phyloP scores from a whole-genome alignment of 2,797 vertebrate species.

The Pipistrellus pygmaeus region DNA sequence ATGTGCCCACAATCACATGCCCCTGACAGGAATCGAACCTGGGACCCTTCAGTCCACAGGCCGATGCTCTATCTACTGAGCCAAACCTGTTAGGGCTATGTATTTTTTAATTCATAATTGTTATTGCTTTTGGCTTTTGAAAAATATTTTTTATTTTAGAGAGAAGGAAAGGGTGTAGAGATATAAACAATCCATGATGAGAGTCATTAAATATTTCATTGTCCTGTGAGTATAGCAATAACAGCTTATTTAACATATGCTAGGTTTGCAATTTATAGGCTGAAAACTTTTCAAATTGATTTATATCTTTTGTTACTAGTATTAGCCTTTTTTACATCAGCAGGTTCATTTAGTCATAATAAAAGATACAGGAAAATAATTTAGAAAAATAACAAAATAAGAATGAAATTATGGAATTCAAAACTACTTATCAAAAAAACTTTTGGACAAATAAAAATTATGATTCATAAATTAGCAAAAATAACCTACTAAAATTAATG shows the following conservation, averaged over 20 bases:
- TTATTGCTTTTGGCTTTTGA: not conserved
- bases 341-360: slow-evolving; percentile 3
- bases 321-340: slow-evolving; percentile 1
- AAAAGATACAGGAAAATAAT: slow-evolving; percentile 44
- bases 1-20: no score
- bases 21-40: no score
- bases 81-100: no score
- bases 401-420: slow-evolving; percentile 22
- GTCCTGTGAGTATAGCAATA: not conserved
- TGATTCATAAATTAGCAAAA: not conserved
- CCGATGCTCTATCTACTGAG: no score
- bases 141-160: no score
- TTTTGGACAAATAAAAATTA: slow-evolving; percentile 40
- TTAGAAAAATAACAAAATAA: slow-evolving; percentile 1
- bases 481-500: not conserved
- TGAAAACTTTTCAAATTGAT: slow-evolving; percentile 29
- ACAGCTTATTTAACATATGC: not conserved
- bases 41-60: no score
- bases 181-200: no score
- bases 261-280: not conserved
- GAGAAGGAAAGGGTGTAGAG: no score
- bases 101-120: no score
- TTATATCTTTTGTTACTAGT: not conserved
- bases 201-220: not conserved
- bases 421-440: slow-evolving; percentile 12